Evolutionary conservation across 2,797 vertebrate genomes (phyloP), one percentile per base, ranked within the genome.

Genomic region (Melanotaenia maccullochi): DNA sequence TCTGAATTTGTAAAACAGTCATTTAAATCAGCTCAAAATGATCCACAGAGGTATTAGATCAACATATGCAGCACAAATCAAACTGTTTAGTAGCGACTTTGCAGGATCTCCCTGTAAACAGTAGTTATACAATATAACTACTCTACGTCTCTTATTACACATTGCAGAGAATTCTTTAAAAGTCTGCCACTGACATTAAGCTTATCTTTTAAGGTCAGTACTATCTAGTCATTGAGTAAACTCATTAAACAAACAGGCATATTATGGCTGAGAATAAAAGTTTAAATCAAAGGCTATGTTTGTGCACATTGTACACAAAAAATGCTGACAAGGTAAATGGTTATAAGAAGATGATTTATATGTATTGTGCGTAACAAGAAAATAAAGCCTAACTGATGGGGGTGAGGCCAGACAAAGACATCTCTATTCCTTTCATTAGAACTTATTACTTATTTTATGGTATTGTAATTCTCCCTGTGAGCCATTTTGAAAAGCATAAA

Each of bases 391-490:
- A 30, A 65, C 52, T 68, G 51, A 54, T 24, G 58, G 14, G 33
- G 75, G 70, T 20, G 25, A 72, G 54, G 75, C 63, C 24, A 65
- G 52, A 66, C 40, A 65, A 40, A 76, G 47, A 76, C 71, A 72
- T 81, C 71, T 79, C 56, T 58, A 61, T 58, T 63, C 47, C 42
- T 66, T 74, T 76, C 62, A 69, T 79, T 73, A 68, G 70, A 84
- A 86, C 79, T 72, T 81, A 75, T 82, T 80, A 86, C 82, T 85
- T 91, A 84, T 87, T 88, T 92, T 87, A 88, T 85, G 85, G 71
- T 78, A 88, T 86, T 92, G 87, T 91, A 93, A 94, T 92, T 89
- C 90, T 87, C 82, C 90, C 90, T 92, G 78, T 87, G 85, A 93
- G 90, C 83, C 79, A 85, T 89, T 93, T 89, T 79, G 79, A 87